These are phyloP conservation scores for Syrrhaptes paradoxus DNA, from an alignment of 2,113 vertebrate species.

Conservation along the genomic window DNA sequence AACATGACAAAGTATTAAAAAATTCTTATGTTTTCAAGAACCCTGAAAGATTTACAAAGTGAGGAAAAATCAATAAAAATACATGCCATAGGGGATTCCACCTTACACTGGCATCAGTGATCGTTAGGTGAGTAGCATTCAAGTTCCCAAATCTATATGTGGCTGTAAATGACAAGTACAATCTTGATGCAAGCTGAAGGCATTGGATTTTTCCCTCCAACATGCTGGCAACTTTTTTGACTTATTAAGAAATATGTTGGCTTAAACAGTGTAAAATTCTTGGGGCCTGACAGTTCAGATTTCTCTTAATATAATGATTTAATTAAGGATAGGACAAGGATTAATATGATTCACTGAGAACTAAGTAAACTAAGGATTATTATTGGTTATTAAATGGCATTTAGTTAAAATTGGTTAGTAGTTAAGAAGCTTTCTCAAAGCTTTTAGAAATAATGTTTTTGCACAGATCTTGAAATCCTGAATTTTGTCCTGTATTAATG, in stretches of 20 bases:
- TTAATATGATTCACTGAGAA: neutral
- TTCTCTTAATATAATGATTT: neutral
- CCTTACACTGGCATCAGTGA: neutral
- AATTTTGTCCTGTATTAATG: neutral
- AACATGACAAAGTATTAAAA: neutral
- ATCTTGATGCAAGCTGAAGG: neutral
- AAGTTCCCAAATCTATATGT: neutral
- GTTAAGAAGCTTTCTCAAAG: neutral
- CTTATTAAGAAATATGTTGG: neutral
- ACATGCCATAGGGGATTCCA: neutral
- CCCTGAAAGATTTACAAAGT: neutral
- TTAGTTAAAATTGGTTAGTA: neutral
- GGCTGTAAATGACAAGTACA: neutral
- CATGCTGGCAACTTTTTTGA: neutral
- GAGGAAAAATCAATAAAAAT: neutral
- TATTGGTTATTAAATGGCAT: neutral
- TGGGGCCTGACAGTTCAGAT: neutral
- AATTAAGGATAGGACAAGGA: neutral
- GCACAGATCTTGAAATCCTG: neutral
- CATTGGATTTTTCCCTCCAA: neutral
- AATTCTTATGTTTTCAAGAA: neutral
- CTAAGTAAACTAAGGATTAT: neutral
- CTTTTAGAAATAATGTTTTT: neutral
- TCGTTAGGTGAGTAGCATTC: neutral
- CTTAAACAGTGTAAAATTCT: neutral